Evolutionary conservation across 2,888 invertebrate genomes (phyloP).

Genomic region (Drosophila affinis): DNA sequence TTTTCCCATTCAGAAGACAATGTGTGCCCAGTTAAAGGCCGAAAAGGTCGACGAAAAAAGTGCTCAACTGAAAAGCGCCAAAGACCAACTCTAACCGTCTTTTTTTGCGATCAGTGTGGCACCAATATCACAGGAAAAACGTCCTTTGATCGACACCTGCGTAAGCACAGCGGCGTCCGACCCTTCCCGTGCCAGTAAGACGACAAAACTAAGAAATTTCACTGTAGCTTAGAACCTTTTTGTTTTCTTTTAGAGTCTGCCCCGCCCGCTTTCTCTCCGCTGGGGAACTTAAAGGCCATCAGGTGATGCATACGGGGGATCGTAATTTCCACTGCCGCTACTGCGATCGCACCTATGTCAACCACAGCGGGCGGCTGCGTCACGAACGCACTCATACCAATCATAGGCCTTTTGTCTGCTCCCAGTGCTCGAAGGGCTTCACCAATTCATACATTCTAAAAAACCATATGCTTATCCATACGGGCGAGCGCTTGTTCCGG

Average conservation of each 20-base stretch:
- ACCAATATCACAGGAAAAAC: conserved; percentile 74
- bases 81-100: conserved; percentile 59
- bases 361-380: conserved; percentile 75
- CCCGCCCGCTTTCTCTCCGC: conserved; percentile 77
- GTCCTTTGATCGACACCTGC: conserved; percentile 75
- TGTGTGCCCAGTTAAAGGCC: conserved; percentile 6
- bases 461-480: conserved; percentile 79
- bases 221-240: neutral
- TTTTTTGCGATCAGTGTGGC: conserved; percentile 80
- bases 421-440: conserved; percentile 75
- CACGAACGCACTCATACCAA: conserved; percentile 80
- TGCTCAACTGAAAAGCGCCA: conserved; percentile 19
- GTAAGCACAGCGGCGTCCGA: conserved; percentile 79
- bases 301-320: conserved; percentile 77
- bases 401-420: conserved; percentile 75
- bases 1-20: conserved; percentile 29
- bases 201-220: neutral
- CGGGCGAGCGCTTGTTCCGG: conserved; percentile 79
- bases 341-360: conserved; percentile 75
- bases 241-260: conserved; percentile 58
- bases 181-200: conserved; percentile 80
- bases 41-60: conserved; percentile 22
- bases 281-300: conserved; percentile 77
- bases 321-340: conserved; percentile 75
- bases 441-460: conserved; percentile 79